phyloP scores from a whole-genome alignment of 1,140 invertebrate species.

The Euschistus heros region DNA sequence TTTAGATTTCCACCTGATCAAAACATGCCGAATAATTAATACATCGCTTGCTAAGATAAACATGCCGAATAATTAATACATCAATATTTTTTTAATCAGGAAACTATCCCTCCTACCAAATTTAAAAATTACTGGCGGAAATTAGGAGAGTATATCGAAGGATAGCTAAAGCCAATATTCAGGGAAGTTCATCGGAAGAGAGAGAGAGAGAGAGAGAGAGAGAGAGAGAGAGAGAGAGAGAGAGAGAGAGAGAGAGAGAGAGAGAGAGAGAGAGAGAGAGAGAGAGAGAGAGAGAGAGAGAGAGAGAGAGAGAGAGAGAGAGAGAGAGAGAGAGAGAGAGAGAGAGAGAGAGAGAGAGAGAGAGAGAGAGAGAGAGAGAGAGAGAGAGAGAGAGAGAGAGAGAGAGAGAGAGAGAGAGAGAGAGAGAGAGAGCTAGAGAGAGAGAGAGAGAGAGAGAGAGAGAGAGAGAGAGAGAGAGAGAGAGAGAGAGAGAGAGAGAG shows the following conservation, averaged over 20 bases:
- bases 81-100: no score
- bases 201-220: slow-evolving; percentile 15
- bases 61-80: no score
- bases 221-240: slow-evolving; percentile 15
- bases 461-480: neutral
- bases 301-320: slow-evolving; percentile 16
- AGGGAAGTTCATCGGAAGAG: neutral
- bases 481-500: slow-evolving; percentile 8
- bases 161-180: no score
- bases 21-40: no score
- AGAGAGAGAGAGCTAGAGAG: neutral
- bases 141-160: no score
- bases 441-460: neutral
- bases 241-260: slow-evolving; percentile 15
- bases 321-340: slow-evolving; percentile 17
- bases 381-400: slow-evolving; percentile 15
- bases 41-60: no score
- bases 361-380: slow-evolving; percentile 12
- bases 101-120: no score
- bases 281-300: slow-evolving; percentile 14
- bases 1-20: no score
- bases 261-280: slow-evolving; percentile 15
- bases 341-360: slow-evolving; percentile 7
- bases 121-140: no score
- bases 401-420: neutral